These are phyloP conservation scores for Vultur gryphus DNA, from an alignment of 2,797 vertebrate genomes.

Conservation along the genomic window DNA sequence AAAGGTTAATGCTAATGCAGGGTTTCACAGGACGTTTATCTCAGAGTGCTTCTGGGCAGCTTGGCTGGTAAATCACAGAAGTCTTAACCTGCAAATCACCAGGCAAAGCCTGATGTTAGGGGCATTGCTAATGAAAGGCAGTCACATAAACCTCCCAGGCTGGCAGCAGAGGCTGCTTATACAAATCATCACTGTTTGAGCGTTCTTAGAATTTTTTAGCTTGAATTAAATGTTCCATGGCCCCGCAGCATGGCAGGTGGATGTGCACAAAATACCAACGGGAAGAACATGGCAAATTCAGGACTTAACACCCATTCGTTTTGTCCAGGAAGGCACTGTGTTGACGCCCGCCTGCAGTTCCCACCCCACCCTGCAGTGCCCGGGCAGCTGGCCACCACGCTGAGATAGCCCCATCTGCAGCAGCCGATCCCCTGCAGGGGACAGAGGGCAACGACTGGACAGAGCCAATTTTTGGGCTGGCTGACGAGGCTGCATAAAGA, in stretches of 20 bases:
- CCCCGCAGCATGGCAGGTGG: not conserved
- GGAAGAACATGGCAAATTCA: not conserved
- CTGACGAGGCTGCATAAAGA: not conserved
- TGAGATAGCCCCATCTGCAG: not conserved
- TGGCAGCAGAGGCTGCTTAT: not conserved
- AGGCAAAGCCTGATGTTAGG: not conserved
- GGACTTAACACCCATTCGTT: not conserved
- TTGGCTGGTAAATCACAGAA: not conserved
- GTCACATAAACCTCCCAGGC: not conserved
- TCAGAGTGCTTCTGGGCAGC: not conserved
- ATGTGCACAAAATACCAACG: not conserved
- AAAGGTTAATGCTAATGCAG: not conserved
- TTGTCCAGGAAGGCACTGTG: not conserved
- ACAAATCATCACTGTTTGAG: not conserved
- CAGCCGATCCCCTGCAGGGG: not conserved
- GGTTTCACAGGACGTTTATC: not conserved
- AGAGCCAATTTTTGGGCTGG: not conserved
- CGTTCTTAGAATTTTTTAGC: not conserved
- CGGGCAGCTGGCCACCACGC: accelerated
- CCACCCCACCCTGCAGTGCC: not conserved
- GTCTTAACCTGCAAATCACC: not conserved
- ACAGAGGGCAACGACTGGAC: accelerated
- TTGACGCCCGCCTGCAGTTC: accelerated
- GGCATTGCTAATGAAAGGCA: not conserved
- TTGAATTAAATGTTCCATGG: not conserved